phyloP scores from a whole-genome alignment of 2,797 vertebrate genomes.

The Manis crassicaudata region DNA sequence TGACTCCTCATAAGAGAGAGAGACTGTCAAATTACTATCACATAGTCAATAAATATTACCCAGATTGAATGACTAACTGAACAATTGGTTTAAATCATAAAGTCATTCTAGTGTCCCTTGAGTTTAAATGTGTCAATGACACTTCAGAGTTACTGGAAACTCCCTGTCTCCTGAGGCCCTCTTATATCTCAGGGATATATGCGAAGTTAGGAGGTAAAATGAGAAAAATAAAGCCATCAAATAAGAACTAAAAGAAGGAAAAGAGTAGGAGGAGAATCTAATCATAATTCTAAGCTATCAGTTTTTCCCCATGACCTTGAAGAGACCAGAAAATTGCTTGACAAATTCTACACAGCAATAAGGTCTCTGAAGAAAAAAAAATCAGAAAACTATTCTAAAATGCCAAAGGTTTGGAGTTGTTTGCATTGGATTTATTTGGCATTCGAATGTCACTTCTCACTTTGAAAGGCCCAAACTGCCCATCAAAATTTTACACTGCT shows the following conservation, averaged over 20 bases:
- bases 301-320: slow-evolving; percentile 46
- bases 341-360: slow-evolving; percentile 26
- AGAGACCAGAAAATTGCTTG: slow-evolving; percentile 36
- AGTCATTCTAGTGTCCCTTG: not conserved
- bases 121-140: not conserved
- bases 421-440: not conserved
- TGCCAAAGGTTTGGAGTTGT: not conserved
- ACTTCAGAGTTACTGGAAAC: not conserved
- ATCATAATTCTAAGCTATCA: slow-evolving; percentile 60
- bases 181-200: not conserved
- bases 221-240: slow-evolving; percentile 46
- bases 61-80: not conserved
- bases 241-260: slow-evolving; percentile 16
- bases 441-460: not conserved
- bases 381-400: slow-evolving; percentile 31
- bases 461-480: not conserved
- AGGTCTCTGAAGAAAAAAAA: not conserved
- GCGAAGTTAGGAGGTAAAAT: slow-evolving; percentile 21
- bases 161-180: not conserved
- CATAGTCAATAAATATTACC: not conserved
- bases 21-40: not conserved
- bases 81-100: not conserved
- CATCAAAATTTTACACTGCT: not conserved
- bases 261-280: not conserved
- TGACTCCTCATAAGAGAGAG: not conserved